Conservation (phyloP, 1,140 invertebrate genomes). For the Eumeta japonica region DNA sequence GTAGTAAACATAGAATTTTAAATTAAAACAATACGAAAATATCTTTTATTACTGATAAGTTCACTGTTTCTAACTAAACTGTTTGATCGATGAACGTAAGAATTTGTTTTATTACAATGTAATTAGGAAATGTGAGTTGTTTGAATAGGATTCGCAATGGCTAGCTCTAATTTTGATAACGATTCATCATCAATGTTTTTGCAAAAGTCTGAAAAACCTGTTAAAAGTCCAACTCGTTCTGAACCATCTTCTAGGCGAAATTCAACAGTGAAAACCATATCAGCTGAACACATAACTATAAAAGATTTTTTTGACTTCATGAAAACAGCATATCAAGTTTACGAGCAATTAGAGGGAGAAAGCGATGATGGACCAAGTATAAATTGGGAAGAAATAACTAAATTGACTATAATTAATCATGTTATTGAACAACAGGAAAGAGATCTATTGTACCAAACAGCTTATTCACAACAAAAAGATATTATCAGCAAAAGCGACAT, state of each 20-base stretch:
- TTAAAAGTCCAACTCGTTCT: conserved; percentile 23
- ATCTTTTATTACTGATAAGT: too few relatives aligned
- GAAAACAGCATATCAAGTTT: conserved; percentile 68
- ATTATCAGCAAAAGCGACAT: conserved; percentile 40
- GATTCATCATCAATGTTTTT: conserved; percentile 44
- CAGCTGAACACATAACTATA: conserved; percentile 60
- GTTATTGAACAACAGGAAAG: conserved; percentile 46
- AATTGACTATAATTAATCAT: conserved; percentile 47
- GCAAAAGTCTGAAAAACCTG: conserved; percentile 23
- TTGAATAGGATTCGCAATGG: conserved; percentile 27
- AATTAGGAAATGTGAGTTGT: too few relatives aligned
- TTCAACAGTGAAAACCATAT: conserved; percentile 21
- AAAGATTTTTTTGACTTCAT: conserved; percentile 73
- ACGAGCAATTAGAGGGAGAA: conserved; percentile 63
- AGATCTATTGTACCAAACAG: conserved; percentile 36
- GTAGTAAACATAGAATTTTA: too few relatives aligned
- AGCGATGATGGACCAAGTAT: conserved; percentile 60
- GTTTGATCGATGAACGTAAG: too few relatives aligned
- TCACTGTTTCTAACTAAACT: too few relatives aligned
- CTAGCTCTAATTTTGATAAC: conserved; percentile 31
- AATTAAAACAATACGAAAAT: too few relatives aligned
- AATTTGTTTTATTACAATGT: too few relatives aligned
- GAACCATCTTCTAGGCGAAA: conserved; percentile 25
- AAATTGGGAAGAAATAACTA: conserved; percentile 63
- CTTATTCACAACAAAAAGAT: conserved; percentile 27